A percentile compares a stretch with the other conserved stretches of the same genome.
Conservation (phyloP, 35 echinoderm and acorn worm species). For the Eucidaris tribuloides region DNA sequence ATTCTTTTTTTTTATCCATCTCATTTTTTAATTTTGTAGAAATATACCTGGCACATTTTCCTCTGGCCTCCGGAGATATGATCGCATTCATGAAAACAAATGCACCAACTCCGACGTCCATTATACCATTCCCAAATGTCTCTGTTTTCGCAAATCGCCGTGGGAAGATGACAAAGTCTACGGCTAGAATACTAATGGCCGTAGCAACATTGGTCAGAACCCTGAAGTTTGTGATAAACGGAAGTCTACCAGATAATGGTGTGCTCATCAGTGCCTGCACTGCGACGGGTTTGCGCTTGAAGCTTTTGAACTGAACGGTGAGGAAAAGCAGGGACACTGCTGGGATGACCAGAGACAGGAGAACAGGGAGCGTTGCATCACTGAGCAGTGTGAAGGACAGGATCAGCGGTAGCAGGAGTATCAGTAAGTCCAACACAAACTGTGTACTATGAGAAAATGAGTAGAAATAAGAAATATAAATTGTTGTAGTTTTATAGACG, state of each 20-base stretch:
- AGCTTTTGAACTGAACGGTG: background rate
- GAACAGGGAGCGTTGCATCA: background rate
- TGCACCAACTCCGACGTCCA: conserved; percentile 79
- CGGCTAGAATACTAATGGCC: conserved; percentile 80
- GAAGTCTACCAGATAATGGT: conserved; percentile 17
- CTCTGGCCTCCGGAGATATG: conserved; percentile 80
- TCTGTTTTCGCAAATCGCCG: conserved; percentile 88
- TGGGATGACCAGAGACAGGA: conserved; percentile 1
- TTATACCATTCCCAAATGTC: conserved; percentile 87
- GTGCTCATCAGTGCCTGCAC: background rate
- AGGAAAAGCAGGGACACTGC: conserved; percentile 24
- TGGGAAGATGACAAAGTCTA: conserved; percentile 87
- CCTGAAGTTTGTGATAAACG: conserved; percentile 75
- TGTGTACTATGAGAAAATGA: background rate
- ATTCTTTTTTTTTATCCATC: too few species aligned
- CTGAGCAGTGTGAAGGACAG: conserved; percentile 54
- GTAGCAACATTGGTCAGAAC: conserved; percentile 58
- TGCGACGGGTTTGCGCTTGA: background rate
- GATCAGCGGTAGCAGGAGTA: conserved; percentile 37
- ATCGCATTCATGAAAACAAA: conserved; percentile 89
- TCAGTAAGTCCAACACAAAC: conserved; percentile 46
- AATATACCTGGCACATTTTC: conserved; percentile 13
- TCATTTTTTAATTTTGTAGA: too few species aligned
- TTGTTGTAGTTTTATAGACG: too few species aligned
- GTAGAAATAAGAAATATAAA: conserved; percentile 2